These are phyloP conservation scores for Lypha dubia DNA, from an alignment of 2,888 invertebrate species.

Conservation along the genomic window DNA sequence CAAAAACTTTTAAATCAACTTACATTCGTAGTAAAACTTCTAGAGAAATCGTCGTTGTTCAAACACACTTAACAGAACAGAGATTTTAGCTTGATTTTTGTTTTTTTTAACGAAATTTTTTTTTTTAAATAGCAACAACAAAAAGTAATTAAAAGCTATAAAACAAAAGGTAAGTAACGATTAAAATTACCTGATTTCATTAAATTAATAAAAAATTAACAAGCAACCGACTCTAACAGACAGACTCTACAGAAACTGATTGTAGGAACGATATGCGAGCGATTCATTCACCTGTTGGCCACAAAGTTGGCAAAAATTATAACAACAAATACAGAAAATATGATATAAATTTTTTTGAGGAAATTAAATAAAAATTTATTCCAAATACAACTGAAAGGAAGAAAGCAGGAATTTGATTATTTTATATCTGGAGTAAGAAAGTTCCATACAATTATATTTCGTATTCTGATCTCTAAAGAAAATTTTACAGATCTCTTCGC, in stretches of 20 bases:
- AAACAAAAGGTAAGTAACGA: conserved; percentile 33
- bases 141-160: conserved; percentile 58
- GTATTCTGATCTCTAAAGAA: no score
- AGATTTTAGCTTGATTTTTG: conserved; percentile 1
- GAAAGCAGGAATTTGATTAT: no score
- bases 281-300: conserved; percentile 60
- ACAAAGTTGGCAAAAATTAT: conserved; percentile 20
- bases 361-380: no score
- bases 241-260: neutral
- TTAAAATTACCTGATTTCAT: conserved; percentile 53
- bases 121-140: conserved; percentile 36
- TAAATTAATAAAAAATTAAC: conserved; percentile 14
- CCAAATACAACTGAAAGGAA: no score
- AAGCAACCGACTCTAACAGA: neutral
- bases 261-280: neutral
- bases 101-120: neutral
- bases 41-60: conserved; percentile 24
- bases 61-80: neutral
- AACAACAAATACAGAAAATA: neutral
- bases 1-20: neutral
- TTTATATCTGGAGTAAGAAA: no score
- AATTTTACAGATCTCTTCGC: no score
- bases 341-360: neutral
- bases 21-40: conserved; percentile 28
- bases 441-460: no score